Evolutionary conservation across 2,888 invertebrate genomes (phyloP).

Genomic region (Amphimallon solstitiale): DNA sequence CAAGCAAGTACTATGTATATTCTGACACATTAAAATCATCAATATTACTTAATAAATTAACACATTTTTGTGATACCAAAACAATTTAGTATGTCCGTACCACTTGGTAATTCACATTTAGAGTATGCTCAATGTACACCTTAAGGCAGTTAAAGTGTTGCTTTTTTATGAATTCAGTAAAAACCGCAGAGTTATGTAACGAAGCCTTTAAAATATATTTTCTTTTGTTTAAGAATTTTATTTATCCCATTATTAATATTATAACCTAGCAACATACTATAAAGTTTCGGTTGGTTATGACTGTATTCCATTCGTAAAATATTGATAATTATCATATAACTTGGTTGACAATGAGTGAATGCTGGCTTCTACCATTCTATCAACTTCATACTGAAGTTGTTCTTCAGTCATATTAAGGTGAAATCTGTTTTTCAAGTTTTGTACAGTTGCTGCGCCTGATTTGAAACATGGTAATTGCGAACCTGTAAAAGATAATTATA

Average conservation of each 20-base stretch:
- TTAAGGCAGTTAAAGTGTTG: no score
- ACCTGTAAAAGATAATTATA: constrained; percentile 68
- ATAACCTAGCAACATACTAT: constrained; percentile 36
- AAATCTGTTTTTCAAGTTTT: constrained; percentile 92
- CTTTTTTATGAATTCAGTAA: no score
- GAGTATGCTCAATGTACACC: no score
- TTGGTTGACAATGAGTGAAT: constrained; percentile 96
- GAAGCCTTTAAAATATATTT: neutral
- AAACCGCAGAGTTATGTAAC: neutral
- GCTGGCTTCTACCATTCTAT: constrained; percentile 93
- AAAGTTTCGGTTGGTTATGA: constrained; percentile 37
- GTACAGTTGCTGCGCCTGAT: constrained; percentile 89
- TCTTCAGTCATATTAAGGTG: constrained; percentile 94
- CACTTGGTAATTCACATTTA: no score
- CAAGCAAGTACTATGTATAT: neutral
- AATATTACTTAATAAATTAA: neutral
- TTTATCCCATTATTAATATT: constrained; percentile 2
- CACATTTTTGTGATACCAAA: no score
- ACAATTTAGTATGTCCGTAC: no score
- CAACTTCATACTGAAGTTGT: constrained; percentile 91
- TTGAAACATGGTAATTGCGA: constrained; percentile 97
- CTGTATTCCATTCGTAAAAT: constrained; percentile 94
- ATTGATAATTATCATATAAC: constrained; percentile 99
- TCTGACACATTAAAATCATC: constrained; percentile 7
- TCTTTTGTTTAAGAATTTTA: neutral